Evolutionary conservation across 2,113 vertebrate species (phyloP).

Genomic region (Cheilinus undulatus): DNA sequence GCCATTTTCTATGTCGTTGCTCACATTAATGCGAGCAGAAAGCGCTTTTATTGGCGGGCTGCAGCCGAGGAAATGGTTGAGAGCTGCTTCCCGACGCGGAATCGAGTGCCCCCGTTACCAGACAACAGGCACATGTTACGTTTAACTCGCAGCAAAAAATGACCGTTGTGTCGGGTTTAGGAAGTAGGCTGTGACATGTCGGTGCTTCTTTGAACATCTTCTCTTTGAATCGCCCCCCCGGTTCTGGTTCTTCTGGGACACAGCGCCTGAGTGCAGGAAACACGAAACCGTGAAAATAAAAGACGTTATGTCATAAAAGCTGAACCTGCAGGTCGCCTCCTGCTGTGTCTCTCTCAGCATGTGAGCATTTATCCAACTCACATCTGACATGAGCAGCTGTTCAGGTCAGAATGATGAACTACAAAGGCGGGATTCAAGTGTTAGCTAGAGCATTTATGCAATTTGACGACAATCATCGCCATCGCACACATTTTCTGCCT

Average conservation of each 20-base stretch:
- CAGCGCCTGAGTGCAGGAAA: slow-evolving; percentile 4
- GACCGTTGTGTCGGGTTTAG: too few species aligned
- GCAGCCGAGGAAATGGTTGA: slow-evolving; percentile 72
- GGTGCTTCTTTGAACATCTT: neutral
- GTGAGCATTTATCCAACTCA: slow-evolving; percentile 20
- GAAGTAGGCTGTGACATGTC: neutral
- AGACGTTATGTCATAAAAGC: neutral
- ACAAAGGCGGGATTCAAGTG: too few species aligned
- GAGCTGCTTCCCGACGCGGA: slow-evolving; percentile 16
- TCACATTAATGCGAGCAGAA: slow-evolving; percentile 50
- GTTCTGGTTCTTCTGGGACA: neutral
- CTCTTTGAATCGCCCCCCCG: neutral
- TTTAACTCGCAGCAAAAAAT: neutral
- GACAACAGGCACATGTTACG: neutral
- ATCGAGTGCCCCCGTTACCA: too few species aligned
- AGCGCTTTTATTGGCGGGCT: slow-evolving; percentile 54
- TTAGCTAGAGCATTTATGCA: too few species aligned
- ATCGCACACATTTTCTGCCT: too few species aligned
- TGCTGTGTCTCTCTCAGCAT: neutral
- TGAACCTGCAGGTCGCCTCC: neutral
- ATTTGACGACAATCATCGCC: too few species aligned
- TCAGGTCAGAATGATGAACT: slow-evolving; percentile 11
- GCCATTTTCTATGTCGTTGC: slow-evolving; percentile 77
- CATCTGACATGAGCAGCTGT: slow-evolving; percentile 42
- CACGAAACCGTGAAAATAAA: neutral